Evolutionary conservation across 2,888 invertebrate species (phyloP).

Genomic region (Drosophila peninsularis): DNA sequence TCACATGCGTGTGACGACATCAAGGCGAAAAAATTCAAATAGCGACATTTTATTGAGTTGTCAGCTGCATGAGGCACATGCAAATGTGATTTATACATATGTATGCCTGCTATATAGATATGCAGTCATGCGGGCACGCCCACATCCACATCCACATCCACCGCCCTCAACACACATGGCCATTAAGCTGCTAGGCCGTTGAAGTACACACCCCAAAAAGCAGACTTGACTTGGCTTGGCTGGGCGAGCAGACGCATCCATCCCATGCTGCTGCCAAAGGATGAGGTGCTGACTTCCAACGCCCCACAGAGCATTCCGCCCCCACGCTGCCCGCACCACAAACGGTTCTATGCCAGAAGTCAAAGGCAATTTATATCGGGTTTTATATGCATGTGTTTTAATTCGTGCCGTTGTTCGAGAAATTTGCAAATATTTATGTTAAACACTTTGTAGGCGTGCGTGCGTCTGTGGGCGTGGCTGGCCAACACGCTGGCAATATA

Average conservation of each 20-base stretch:
- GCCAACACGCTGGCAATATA: slow-evolving; percentile 43
- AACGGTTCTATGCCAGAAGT: slow-evolving; percentile 55
- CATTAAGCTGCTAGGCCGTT: slow-evolving; percentile 28
- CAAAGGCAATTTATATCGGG: slow-evolving; percentile 63
- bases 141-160: slow-evolving; percentile 30
- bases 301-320: slow-evolving; percentile 53
- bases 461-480: slow-evolving; percentile 48
- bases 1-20: slow-evolving; percentile 65
- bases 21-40: slow-evolving; percentile 62
- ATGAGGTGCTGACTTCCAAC: slow-evolving; percentile 75
- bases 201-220: slow-evolving; percentile 70
- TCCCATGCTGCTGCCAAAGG: slow-evolving; percentile 42
- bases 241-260: slow-evolving; percentile 22
- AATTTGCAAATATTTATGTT: slow-evolving; percentile 69
- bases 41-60: slow-evolving; percentile 78
- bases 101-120: not conserved
- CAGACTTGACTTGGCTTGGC: not conserved
- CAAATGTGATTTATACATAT: slow-evolving; percentile 38
- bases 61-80: slow-evolving; percentile 70
- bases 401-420: slow-evolving; percentile 55
- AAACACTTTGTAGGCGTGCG: slow-evolving; percentile 71
- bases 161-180: slow-evolving; percentile 19
- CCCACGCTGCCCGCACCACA: not conserved
- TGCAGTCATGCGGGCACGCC: slow-evolving; percentile 53
- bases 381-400: slow-evolving; percentile 57